phyloP scores from a whole-genome alignment of 2,113 vertebrate genomes.

The Clarias macrocephalus region DNA sequence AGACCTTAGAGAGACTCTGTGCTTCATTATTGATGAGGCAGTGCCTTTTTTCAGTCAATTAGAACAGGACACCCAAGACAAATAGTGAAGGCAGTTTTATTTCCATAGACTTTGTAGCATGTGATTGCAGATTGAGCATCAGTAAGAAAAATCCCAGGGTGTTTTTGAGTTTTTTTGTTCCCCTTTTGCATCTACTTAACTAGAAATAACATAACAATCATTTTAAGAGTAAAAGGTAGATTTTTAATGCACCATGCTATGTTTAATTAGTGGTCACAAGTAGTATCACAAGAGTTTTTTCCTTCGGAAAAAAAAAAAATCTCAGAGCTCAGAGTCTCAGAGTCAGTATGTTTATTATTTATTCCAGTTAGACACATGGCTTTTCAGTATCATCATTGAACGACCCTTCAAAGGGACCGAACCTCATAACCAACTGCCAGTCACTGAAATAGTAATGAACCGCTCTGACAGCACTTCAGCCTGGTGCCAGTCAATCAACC shows the following conservation, averaged over 20 bases:
- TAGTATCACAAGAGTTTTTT: neutral
- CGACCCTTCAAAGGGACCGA: neutral
- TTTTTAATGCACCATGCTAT: neutral
- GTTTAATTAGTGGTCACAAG: neutral
- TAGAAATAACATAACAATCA: neutral
- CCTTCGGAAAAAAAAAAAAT: neutral
- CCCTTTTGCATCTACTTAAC: neutral
- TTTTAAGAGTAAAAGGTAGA: neutral
- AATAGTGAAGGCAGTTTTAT: neutral
- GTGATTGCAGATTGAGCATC: neutral
- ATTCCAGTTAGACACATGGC: neutral
- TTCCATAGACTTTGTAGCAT: neutral
- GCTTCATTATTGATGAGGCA: constrained; percentile 31
- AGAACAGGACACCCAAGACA: neutral
- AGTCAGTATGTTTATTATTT: neutral
- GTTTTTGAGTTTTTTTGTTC: neutral
- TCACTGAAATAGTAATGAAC: neutral
- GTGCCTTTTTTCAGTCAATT: constrained; percentile 19
- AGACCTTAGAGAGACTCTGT: neutral
- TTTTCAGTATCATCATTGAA: neutral
- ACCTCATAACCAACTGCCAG: neutral
- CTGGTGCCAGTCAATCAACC: neutral
- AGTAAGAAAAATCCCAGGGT: neutral
- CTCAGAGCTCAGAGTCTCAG: neutral
- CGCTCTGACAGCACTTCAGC: neutral